Evolutionary conservation across 2,888 invertebrate species (phyloP), one percentile per base, ranked within the genome.

Genomic region (Danaus chrysippus): DNA sequence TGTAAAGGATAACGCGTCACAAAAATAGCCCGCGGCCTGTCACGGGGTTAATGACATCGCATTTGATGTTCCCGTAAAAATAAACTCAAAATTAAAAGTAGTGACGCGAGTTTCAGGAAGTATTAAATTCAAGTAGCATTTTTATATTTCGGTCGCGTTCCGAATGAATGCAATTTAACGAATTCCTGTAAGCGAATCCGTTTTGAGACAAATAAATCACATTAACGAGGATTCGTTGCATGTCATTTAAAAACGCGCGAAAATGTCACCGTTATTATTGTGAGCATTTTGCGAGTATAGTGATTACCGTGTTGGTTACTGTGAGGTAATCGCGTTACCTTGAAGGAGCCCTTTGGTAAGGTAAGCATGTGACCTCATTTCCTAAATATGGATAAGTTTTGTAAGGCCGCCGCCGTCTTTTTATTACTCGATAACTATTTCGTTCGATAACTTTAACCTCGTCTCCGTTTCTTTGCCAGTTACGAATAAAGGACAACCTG

Each of bases 331-430:
- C 82, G 77, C 78, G 76, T 83, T 81, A 80, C 80, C 82, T 84
- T 81, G 78, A 69, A 73, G 67, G 67, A 71, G 74, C 75, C 76
- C 76, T 79, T 77, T 78, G 76, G 76, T 84, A 81, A 83, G 77
- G 81, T 78, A 74, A 82, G 76, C 76, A 76, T 71, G 70, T 74
- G 86, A 83, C 89, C 88, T 79, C 83, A 75, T 84, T 89, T 77
- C 75, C 86, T 82, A 83, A 83, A 87, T 89, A 88, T 86, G 88
- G 88, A 75, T 76, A 83, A 80, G 76, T 82, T 83, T 86, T 81
- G 79, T 83, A 84, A 85, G 82, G 81, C 75, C 76, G 76, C 75
- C 78, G 73, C 64, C 64, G 62, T 68, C 69, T 68, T 71, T 67
- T 73, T 72, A 65, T 61, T 59, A 66, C 70, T 68, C 69, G 58